These are phyloP conservation scores for Muscicapa comitata DNA, from an alignment of 2,797 vertebrate genomes.

Conservation along the genomic window DNA sequence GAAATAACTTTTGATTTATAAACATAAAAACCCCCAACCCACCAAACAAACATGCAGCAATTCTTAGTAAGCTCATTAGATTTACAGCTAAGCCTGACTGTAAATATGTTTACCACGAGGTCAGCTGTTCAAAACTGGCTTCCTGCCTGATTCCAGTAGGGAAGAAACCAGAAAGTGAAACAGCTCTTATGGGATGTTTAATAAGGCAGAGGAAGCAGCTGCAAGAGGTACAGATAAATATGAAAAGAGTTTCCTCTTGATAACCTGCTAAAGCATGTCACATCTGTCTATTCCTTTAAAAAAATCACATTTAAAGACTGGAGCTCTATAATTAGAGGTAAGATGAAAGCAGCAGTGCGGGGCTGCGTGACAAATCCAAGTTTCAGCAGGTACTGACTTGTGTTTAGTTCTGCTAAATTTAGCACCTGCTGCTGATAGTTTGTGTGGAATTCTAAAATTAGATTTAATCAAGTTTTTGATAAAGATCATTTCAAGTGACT, in stretches of 20 bases:
- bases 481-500: neutral
- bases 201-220: conserved; percentile 26
- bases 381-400: neutral
- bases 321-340: conserved; percentile 15
- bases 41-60: neutral
- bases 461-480: neutral
- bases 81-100: conserved; percentile 7
- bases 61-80: conserved; percentile 3
- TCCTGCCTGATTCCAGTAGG: neutral
- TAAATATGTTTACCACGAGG: conserved; percentile 1
- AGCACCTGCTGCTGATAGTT: neutral
- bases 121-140: conserved; percentile 29
- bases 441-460: conserved; percentile 13
- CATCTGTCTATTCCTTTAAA: neutral
- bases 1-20: neutral
- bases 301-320: neutral
- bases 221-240: neutral
- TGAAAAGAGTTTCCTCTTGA: neutral
- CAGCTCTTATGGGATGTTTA: neutral
- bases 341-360: conserved; percentile 31
- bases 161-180: neutral
- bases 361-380: neutral
- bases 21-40: neutral
- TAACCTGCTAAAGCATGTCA: neutral
- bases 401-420: conserved; percentile 36